These are phyloP conservation scores for Vulpes lagopus DNA, from an alignment of 2,113 vertebrate species.

Conservation along the genomic window DNA sequence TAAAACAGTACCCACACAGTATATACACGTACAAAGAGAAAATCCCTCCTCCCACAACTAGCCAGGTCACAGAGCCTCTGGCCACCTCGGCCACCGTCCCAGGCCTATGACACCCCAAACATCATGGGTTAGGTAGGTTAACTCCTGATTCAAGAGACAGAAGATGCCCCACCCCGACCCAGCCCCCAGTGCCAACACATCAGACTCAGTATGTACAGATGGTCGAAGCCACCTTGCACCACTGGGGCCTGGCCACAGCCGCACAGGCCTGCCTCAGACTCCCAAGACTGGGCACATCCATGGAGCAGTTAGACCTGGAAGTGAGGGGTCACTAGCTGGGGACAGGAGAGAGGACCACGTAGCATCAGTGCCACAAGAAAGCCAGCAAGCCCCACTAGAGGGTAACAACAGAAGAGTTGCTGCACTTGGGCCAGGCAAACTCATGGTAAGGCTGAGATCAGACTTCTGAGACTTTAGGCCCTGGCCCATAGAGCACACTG, in stretches of 20 bases:
- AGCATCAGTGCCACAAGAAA: background rate
- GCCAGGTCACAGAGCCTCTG: background rate
- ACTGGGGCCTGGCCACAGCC: background rate
- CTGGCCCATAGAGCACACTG: background rate
- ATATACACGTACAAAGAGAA: background rate
- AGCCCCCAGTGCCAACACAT: background rate
- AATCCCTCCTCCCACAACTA: background rate
- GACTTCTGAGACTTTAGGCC: background rate
- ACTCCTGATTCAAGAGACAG: background rate
- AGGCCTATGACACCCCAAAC: background rate
- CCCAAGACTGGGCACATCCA: background rate
- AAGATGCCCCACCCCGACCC: background rate
- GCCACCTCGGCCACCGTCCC: background rate
- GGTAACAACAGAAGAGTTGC: background rate
- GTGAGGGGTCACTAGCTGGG: background rate
- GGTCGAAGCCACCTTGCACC: background rate
- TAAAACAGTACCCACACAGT: background rate
- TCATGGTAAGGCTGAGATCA: background rate
- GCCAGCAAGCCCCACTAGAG: background rate
- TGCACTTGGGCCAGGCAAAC: background rate
- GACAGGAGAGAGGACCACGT: background rate
- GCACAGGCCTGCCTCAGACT: background rate
- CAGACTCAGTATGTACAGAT: background rate
- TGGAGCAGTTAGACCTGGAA: background rate
- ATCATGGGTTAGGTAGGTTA: background rate